Conservation (phyloP, 1,140 invertebrate genomes). For the silkworm (Bombyx mori) region DNA sequence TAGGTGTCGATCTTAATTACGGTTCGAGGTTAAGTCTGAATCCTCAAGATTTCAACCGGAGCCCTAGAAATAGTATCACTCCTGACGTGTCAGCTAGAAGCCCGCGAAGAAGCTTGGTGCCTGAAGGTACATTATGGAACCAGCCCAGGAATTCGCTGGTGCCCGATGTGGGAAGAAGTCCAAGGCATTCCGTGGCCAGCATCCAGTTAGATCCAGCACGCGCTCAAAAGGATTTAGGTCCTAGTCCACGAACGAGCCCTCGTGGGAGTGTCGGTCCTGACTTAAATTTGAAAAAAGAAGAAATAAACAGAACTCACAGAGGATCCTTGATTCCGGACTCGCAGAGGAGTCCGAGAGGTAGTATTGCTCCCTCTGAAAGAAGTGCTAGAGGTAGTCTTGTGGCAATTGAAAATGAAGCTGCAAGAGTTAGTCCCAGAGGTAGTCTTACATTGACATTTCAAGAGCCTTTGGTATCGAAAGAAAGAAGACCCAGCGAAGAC, state of each 20-base stretch:
- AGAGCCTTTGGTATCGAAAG: conserved; percentile 69
- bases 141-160: conserved; percentile 62
- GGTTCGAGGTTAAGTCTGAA: conserved; percentile 72
- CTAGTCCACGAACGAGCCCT: conserved; percentile 71
- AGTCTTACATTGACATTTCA: conserved; percentile 74
- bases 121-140: conserved; percentile 70
- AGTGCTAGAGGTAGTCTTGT: conserved; percentile 66
- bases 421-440: conserved; percentile 69
- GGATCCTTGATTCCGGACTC: conserved; percentile 74
- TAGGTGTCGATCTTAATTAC: conserved; percentile 71
- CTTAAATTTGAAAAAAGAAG: conserved; percentile 57
- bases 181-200: conserved; percentile 73
- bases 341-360: conserved; percentile 74
- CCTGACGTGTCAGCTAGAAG: conserved; percentile 69
- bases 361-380: conserved; percentile 66
- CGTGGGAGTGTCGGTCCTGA: conserved; percentile 74
- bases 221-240: conserved; percentile 76
- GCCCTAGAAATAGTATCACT: conserved; percentile 76
- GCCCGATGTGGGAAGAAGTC: conserved; percentile 68
- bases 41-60: conserved; percentile 74
- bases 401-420: conserved; percentile 63
- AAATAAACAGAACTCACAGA: conserved; percentile 72
- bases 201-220: conserved; percentile 63
- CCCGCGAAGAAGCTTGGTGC: conserved; percentile 74
- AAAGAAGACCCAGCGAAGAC: conserved; percentile 75